Evolutionary conservation across 2,888 invertebrate species (phyloP).

Genomic region (Onchidella celtica): DNA sequence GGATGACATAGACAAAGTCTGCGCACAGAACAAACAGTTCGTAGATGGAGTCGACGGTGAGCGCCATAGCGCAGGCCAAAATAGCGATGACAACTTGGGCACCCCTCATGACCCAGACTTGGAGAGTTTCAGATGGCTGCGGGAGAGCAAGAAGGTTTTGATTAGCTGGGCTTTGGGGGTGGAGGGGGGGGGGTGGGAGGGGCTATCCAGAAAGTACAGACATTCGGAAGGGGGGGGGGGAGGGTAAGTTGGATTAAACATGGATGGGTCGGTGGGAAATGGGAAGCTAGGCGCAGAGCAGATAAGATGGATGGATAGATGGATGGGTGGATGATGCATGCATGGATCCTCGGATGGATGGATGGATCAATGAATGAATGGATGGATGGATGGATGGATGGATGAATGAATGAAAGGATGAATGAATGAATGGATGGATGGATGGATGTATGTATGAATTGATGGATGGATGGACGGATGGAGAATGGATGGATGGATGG

Average conservation of each 20-base stretch:
- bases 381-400: background rate
- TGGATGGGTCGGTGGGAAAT: too few relatives aligned
- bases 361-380: background rate
- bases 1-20: conserved; percentile 98
- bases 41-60: conserved; percentile 98
- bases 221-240: background rate
- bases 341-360: background rate
- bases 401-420: background rate
- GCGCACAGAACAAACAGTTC: conserved; percentile 99
- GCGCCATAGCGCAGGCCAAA: conserved; percentile 93
- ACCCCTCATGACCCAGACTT: conserved; percentile 90
- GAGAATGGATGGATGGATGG: background rate
- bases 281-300: too few relatives aligned
- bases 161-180: too few relatives aligned
- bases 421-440: background rate
- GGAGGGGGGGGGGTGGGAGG: too few relatives aligned
- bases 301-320: background rate
- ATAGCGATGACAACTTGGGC: conserved; percentile 88
- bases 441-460: background rate
- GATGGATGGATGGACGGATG: background rate
- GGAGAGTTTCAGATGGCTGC: conserved; percentile 96
- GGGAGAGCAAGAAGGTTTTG: too few relatives aligned
- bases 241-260: background rate
- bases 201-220: too few relatives aligned
- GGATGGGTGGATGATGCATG: background rate